Evolutionary conservation across 1,140 invertebrate species (phyloP).

Genomic region (Pachypeltis micranthus): DNA sequence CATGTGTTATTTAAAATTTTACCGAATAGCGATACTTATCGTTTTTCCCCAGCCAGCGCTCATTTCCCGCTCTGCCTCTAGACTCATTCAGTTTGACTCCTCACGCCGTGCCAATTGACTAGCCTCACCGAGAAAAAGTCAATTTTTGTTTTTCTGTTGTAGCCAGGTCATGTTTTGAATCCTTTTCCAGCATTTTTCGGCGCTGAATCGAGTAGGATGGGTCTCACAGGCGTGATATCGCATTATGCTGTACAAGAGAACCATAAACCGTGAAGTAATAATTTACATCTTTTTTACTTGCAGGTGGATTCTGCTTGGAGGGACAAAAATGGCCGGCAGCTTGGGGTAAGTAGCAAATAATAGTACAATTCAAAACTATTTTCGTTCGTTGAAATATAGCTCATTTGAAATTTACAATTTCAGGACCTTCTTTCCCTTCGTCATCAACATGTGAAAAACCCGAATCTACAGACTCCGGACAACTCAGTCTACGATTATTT

Average conservation of each 20-base stretch:
- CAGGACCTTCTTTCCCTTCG: slow-evolving; percentile 21
- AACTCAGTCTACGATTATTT: slow-evolving; percentile 5
- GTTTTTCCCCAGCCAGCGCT: no score
- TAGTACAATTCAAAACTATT: background rate
- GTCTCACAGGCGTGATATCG: background rate
- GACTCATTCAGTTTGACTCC: no score
- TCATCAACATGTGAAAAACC: slow-evolving; percentile 13
- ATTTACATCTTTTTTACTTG: background rate
- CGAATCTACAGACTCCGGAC: slow-evolving; percentile 6
- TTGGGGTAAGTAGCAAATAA: slow-evolving; percentile 15
- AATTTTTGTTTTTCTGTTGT: no score
- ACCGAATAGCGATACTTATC: no score
- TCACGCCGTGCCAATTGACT: no score
- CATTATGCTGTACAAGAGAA: background rate
- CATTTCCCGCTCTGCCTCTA: no score
- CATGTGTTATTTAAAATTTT: no score
- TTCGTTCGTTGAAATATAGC: background rate
- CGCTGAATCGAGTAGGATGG: no score
- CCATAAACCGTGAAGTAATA: background rate
- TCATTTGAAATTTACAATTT: slow-evolving; percentile 4
- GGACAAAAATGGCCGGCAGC: slow-evolving; percentile 17
- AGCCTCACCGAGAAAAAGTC: no score
- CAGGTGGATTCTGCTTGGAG: slow-evolving; percentile 18
- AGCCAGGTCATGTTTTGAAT: no score
- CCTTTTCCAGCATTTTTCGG: no score